Percentiles rank a stretch among this genome's conserved stretches.
These are phyloP conservation scores for Burhinus bistriatus DNA, from an alignment of 2,113 vertebrate genomes.

Conservation along the genomic window DNA sequence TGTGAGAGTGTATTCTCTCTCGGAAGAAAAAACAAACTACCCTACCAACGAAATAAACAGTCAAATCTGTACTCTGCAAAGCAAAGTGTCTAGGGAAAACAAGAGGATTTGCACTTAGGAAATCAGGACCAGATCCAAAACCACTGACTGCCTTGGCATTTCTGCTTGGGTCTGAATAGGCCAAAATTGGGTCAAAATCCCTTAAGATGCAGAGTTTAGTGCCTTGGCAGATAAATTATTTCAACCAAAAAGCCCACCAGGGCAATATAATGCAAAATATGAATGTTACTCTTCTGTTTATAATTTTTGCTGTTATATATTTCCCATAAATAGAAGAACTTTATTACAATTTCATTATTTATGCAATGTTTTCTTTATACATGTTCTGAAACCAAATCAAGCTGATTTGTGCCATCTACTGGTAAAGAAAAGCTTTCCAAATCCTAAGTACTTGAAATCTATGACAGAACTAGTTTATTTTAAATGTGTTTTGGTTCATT, in stretches of 20 bases:
- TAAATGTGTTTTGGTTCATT: background rate
- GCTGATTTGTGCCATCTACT: conserved; percentile 60
- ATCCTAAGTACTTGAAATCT: background rate
- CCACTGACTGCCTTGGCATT: background rate
- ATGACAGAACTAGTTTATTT: background rate
- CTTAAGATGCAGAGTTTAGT: background rate
- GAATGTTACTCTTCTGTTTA: background rate
- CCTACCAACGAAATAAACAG: background rate
- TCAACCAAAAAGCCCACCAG: background rate
- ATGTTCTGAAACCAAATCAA: background rate
- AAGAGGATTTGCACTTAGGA: background rate
- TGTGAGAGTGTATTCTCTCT: background rate
- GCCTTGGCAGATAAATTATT: background rate
- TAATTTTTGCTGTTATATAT: background rate
- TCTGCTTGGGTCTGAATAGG: background rate
- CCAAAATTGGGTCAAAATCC: background rate
- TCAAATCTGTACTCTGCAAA: background rate
- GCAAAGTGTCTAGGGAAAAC: background rate
- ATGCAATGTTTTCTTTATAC: background rate
- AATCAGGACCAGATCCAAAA: background rate
- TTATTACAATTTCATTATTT: background rate
- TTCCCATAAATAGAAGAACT: background rate
- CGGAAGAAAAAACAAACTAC: background rate
- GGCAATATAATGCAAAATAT: background rate
- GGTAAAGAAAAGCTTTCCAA: conserved; percentile 15